A percentile compares a stretch with the other conserved stretches of the same genome.
These are phyloP conservation scores for Oncopodura yosiiana DNA, from an alignment of 1,140 invertebrate species.

Conservation along the genomic window DNA sequence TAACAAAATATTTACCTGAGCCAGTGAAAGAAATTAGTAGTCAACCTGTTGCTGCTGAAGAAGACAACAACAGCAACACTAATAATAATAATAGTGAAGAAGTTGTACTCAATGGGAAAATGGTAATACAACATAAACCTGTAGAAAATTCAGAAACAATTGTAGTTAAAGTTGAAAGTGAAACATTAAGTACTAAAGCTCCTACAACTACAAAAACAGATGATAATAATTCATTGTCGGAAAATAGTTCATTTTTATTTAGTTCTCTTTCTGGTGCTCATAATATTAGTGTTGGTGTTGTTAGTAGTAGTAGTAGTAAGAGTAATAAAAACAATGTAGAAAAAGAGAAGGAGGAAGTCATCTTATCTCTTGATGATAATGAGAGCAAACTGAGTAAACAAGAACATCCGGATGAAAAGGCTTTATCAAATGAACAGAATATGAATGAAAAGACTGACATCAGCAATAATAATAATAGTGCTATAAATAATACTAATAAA, in stretches of 20 bases:
- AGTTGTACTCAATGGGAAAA: too few relatives aligned
- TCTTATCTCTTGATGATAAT: neutral
- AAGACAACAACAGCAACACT: neutral
- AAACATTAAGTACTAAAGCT: too few relatives aligned
- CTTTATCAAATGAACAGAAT: too few relatives aligned
- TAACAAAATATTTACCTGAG: slow-evolving; percentile 12
- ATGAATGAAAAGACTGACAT: too few relatives aligned
- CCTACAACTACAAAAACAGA: too few relatives aligned
- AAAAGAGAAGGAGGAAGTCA: neutral
- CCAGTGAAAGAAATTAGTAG: slow-evolving; percentile 2
- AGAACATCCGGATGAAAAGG: neutral
- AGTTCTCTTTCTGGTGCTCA: neutral
- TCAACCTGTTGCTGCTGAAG: neutral
- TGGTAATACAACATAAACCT: too few relatives aligned
- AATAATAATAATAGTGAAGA: too few relatives aligned
- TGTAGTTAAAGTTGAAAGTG: too few relatives aligned
- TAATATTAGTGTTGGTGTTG: neutral
- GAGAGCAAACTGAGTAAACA: neutral
- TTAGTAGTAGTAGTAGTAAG: neutral
- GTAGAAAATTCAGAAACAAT: too few relatives aligned
- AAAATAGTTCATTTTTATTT: slow-evolving; percentile 7
- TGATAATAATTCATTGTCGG: neutral
- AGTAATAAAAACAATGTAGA: neutral
- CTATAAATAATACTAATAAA: too few relatives aligned
- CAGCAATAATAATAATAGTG: too few relatives aligned